Evolutionary conservation across 2,888 invertebrate genomes (phyloP).

Genomic region (Lagria hirta): DNA sequence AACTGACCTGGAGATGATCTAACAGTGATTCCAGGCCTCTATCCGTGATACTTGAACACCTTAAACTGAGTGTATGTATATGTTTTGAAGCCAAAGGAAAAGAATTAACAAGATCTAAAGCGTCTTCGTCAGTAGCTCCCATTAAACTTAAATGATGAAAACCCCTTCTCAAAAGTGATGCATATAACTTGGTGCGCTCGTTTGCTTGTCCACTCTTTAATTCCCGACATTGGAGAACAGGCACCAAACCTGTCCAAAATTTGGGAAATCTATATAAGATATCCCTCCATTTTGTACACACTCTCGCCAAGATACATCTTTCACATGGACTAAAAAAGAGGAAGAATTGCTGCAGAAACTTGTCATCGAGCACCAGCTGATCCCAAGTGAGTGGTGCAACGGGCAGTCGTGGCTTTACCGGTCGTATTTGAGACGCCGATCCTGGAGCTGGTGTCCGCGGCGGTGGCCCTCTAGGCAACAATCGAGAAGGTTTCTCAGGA

Average conservation of each 20-base stretch:
- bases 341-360: conserved; percentile 83
- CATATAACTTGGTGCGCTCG: conserved; percentile 68
- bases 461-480: conserved; percentile 49
- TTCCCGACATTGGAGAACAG: conserved; percentile 84
- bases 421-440: conserved; percentile 31
- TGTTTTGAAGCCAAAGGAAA: conserved; percentile 82
- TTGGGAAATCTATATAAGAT: conserved; percentile 71
- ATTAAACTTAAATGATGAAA: conserved; percentile 83
- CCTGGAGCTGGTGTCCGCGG: conserved; percentile 27
- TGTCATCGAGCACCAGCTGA: conserved; percentile 79
- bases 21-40: conserved; percentile 84
- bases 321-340: conserved; percentile 73
- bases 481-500: conserved; percentile 57
- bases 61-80: conserved; percentile 79
- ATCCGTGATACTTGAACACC: conserved; percentile 89
- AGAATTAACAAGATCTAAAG: conserved; percentile 81
- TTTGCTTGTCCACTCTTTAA: conserved; percentile 63
- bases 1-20: conserved; percentile 81
- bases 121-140: conserved; percentile 87
- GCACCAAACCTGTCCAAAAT: conserved; percentile 84
- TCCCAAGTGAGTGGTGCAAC: conserved; percentile 66
- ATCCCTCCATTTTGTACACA: conserved; percentile 87
- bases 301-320: conserved; percentile 76
- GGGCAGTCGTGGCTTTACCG: conserved; percentile 53
- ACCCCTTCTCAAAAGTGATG: conserved; percentile 79